A percentile compares a stretch with the other conserved stretches of the same genome.
These are phyloP conservation scores for Pipistrellus pipistrellus DNA, from an alignment of 2,797 vertebrate species.

Conservation along the genomic window DNA sequence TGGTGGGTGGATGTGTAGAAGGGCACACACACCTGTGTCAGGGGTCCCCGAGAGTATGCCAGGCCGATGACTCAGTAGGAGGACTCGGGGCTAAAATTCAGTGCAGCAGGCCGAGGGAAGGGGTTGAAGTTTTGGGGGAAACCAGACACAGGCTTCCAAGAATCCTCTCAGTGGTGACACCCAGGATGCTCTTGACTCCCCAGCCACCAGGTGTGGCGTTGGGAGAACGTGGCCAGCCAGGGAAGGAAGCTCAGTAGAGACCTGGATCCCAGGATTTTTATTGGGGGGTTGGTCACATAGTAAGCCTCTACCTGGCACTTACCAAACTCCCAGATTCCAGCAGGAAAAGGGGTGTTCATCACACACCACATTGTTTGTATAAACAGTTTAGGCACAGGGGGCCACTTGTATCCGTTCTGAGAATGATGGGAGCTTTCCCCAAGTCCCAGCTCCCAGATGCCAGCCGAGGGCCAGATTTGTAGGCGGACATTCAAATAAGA, in stretches of 20 bases:
- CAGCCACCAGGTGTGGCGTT: fast-evolving
- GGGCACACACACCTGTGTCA: too few species aligned
- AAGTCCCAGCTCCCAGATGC: neutral
- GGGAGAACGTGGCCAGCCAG: neutral
- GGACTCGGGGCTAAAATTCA: neutral
- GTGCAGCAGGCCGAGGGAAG: neutral
- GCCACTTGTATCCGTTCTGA: neutral
- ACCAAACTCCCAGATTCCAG: neutral
- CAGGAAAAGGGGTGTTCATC: neutral
- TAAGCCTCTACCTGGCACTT: neutral
- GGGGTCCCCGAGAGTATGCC: neutral
- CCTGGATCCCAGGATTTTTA: fast-evolving
- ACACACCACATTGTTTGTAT: neutral
- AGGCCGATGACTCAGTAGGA: neutral
- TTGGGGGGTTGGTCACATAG: neutral
- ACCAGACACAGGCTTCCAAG: neutral
- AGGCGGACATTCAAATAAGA: neutral
- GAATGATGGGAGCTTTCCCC: neutral
- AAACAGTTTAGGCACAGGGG: neutral
- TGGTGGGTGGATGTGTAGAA: fast-evolving
- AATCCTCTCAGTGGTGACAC: neutral
- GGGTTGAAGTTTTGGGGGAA: neutral
- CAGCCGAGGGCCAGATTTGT: neutral
- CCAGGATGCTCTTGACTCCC: neutral
- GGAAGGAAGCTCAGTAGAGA: neutral